Evolutionary conservation across 2,888 invertebrate genomes (phyloP).

Genomic region (Bimastos eiseni): DNA sequence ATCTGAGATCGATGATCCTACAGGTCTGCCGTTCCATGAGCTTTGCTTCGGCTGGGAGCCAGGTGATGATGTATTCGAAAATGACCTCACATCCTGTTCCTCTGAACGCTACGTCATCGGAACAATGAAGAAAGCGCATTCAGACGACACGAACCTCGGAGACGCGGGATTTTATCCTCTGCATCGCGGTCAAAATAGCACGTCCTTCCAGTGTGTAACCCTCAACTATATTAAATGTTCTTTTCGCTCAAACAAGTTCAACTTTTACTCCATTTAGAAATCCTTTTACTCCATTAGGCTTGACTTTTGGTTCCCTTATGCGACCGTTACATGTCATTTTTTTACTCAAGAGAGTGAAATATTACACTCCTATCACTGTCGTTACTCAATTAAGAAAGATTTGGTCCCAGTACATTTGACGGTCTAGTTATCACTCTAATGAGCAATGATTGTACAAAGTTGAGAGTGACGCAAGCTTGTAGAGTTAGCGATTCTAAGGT

Average conservation of each 20-base stretch:
- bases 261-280: background rate
- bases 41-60: constrained; percentile 30
- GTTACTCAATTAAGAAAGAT: no score
- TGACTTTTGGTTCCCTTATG: no score
- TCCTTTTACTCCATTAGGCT: no score
- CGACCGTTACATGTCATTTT: no score
- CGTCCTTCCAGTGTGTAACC: background rate
- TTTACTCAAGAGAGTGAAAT: no score
- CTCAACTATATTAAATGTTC: background rate
- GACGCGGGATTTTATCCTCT: background rate
- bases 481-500: background rate
- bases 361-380: no score
- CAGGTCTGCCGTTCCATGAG: constrained; percentile 26
- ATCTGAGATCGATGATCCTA: background rate
- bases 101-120: background rate
- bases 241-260: background rate
- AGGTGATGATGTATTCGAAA: constrained; percentile 20
- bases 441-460: background rate
- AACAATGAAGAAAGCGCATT: constrained; percentile 27
- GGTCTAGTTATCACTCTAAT: background rate
- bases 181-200: background rate
- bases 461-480: background rate
- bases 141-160: background rate
- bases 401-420: no score
- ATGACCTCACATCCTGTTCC: background rate